Percentiles rank a stretch among this genome's conserved stretches.
phyloP scores from a whole-genome alignment of 2,113 vertebrate species.

The Cromileptes altivelis region DNA sequence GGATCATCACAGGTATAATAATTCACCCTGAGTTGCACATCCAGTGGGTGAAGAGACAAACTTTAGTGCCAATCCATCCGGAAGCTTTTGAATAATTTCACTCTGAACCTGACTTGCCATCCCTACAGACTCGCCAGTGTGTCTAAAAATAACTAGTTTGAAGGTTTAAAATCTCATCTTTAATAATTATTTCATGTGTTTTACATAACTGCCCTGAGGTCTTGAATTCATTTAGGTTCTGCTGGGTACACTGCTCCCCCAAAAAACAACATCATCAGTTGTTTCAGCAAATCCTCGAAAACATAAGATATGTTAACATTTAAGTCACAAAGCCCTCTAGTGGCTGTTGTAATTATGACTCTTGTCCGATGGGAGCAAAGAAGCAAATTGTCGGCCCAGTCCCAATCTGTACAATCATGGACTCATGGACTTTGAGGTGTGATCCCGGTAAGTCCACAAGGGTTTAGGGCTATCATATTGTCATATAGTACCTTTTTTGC shows the following conservation, averaged over 20 bases:
- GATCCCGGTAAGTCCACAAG: no score
- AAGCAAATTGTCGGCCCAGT: no score
- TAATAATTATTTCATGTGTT: not conserved
- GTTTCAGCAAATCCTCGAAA: not conserved
- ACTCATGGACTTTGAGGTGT: no score
- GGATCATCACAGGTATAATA: no score
- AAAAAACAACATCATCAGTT: not conserved
- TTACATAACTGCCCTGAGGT: not conserved
- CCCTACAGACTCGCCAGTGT: no score
- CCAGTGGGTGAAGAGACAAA: not conserved
- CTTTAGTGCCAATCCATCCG: not conserved
- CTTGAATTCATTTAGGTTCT: not conserved
- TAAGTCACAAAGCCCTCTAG: not conserved
- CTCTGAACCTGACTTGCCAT: not conserved
- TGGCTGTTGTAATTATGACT: not conserved
- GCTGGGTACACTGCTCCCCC: not conserved
- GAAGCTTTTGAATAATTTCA: not conserved
- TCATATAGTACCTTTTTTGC: no score
- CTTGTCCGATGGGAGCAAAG: no score
- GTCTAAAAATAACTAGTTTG: not conserved
- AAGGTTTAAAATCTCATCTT: not conserved
- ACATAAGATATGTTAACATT: not conserved
- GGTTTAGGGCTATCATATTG: no score
- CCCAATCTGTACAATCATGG: no score
- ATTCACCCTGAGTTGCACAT: no score